phyloP scores from a whole-genome alignment of 1,140 invertebrate genomes.

The Rhopalosiphum padi region DNA sequence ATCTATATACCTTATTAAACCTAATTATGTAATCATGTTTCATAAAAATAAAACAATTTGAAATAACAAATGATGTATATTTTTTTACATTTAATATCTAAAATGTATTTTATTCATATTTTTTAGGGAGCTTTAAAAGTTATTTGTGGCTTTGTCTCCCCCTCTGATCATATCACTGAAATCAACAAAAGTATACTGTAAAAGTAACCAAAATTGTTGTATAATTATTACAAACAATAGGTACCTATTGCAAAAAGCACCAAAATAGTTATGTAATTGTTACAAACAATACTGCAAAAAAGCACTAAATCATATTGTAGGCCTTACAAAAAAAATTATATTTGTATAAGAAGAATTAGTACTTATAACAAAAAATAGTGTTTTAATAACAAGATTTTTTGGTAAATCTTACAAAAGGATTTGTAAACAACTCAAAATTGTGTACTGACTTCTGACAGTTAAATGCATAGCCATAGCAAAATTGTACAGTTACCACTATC shows the following conservation, averaged over 20 bases:
- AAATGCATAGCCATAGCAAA: background rate
- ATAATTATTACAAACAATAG: background rate
- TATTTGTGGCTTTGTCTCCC: too few species aligned
- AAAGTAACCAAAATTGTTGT: background rate
- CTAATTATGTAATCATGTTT: too few species aligned
- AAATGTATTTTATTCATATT: background rate
- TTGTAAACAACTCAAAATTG: background rate
- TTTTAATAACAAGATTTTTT: background rate
- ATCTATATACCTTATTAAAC: too few species aligned
- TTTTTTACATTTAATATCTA: background rate
- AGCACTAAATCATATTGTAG: background rate
- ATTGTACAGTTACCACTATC: background rate
- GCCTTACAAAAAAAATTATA: background rate
- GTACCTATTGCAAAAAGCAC: background rate
- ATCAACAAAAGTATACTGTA: background rate
- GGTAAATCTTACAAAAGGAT: conserved; percentile 22
- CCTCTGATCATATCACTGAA: background rate
- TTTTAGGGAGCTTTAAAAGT: too few species aligned
- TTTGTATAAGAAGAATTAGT: conserved; percentile 5
- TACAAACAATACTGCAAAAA: conserved; percentile 21
- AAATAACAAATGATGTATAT: background rate
- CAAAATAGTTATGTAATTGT: background rate
- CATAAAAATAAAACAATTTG: too few species aligned
- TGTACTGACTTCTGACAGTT: background rate
- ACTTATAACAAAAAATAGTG: background rate